Percentiles rank a stretch among this genome's conserved stretches.
Evolutionary conservation across 2,888 invertebrate species (phyloP).

Genomic region (Aphodius sticticus): DNA sequence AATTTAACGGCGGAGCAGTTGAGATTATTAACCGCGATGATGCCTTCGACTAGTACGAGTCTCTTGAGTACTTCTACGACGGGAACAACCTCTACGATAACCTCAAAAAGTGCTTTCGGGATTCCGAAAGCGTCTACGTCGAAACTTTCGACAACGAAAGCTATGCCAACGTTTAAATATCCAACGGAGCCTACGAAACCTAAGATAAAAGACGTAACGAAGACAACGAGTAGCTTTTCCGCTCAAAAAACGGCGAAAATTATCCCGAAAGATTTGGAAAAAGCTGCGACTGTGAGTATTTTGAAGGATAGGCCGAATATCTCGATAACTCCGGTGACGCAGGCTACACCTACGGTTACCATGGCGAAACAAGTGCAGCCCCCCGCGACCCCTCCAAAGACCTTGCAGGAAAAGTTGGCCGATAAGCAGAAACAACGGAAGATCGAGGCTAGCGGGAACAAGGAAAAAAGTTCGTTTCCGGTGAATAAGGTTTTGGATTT

Average conservation of each 20-base stretch:
- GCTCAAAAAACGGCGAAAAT: conserved; percentile 12
- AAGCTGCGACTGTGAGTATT: conserved; percentile 38
- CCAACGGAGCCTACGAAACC: conserved; percentile 40
- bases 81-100: conserved; percentile 15
- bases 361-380: conserved; percentile 39
- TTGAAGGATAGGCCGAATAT: conserved; percentile 62
- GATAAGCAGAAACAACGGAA: conserved; percentile 67
- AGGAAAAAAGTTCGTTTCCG: conserved; percentile 30
- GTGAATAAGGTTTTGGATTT: conserved; percentile 29
- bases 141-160: conserved; percentile 18
- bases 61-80: conserved; percentile 15
- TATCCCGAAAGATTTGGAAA: conserved; percentile 31
- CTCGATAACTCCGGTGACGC: conserved; percentile 59
- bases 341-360: conserved; percentile 34
- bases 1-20: conserved; percentile 32
- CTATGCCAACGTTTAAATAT: conserved; percentile 39
- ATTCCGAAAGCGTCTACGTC: conserved; percentile 25
- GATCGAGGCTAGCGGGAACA: conserved; percentile 31
- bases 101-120: conserved; percentile 26
- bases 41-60: conserved; percentile 23
- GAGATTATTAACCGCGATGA: conserved; percentile 29
- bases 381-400: conserved; percentile 61
- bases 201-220: conserved; percentile 40
- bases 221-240: conserved; percentile 32
- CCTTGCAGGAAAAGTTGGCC: conserved; percentile 73